Evolutionary conservation across 1,140 invertebrate genomes (phyloP).

Genomic region (Radopholus similis): DNA sequence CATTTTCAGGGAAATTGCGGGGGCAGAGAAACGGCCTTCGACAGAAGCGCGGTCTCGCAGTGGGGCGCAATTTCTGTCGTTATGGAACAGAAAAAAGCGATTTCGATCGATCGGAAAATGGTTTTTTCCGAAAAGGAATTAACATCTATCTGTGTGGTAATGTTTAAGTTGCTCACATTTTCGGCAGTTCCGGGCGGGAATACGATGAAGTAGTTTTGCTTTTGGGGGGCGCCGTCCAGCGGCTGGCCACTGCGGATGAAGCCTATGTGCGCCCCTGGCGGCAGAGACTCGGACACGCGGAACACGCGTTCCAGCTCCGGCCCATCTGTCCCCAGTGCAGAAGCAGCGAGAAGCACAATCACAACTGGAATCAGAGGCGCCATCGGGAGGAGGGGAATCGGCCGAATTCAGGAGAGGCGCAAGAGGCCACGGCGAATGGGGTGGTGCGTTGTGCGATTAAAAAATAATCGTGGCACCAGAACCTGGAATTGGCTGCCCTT

Average conservation of each 20-base stretch:
- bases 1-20: neutral
- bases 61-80: neutral
- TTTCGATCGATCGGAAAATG: too few species aligned
- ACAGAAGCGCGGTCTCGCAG: neutral
- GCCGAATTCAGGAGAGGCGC: too few species aligned
- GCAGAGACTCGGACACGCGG: constrained; percentile 33
- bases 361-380: too few species aligned
- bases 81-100: neutral
- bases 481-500: too few species aligned
- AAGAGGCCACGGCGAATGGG: too few species aligned
- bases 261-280: constrained; percentile 32
- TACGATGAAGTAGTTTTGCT: constrained; percentile 41
- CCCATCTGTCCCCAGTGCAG: too few species aligned
- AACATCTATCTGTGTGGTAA: neutral
- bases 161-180: constrained; percentile 32
- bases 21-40: neutral
- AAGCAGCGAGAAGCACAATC: too few species aligned
- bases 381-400: too few species aligned
- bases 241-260: constrained; percentile 21
- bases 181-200: constrained; percentile 39
- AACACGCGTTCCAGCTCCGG: constrained; percentile 34
- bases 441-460: too few species aligned
- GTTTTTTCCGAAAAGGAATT: neutral
- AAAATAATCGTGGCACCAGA: too few species aligned
- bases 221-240: constrained; percentile 2